Percentiles rank a stretch among this genome's conserved stretches.
phyloP scores from a whole-genome alignment of 1,140 invertebrate genomes.

The Apolygus lucorum region DNA sequence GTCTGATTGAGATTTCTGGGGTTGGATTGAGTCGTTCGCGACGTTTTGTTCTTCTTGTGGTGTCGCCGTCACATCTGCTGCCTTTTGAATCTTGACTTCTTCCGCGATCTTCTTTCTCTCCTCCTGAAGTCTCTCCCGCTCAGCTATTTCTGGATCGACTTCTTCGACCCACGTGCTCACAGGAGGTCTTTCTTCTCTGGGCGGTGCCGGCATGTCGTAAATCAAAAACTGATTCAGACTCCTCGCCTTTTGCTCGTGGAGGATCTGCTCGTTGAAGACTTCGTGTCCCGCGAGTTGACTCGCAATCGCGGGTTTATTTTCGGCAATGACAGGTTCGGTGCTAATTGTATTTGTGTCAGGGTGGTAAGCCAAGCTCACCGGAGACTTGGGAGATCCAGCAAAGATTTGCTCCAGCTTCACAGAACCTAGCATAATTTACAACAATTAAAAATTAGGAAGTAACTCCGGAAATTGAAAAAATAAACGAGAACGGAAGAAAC shows the following conservation, averaged over 20 bases:
- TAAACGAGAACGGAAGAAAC: slow-evolving; percentile 9
- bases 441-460: too few relatives aligned
- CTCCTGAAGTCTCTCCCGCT: neutral
- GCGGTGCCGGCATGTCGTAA: neutral
- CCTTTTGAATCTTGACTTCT: too few relatives aligned
- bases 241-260: slow-evolving; percentile 19
- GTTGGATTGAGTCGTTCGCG: too few relatives aligned
- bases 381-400: slow-evolving; percentile 32
- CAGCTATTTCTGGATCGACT: neutral
- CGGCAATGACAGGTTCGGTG: slow-evolving; percentile 23
- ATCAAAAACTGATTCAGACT: slow-evolving; percentile 23
- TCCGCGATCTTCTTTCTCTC: slow-evolving; percentile 4
- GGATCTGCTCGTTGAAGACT: slow-evolving; percentile 21
- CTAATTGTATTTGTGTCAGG: slow-evolving; percentile 30
- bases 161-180: neutral
- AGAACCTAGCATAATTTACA: slow-evolving; percentile 30
- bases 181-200: neutral
- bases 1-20: too few relatives aligned
- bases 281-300: slow-evolving; percentile 22
- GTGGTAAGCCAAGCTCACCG: slow-evolving; percentile 33
- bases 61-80: neutral
- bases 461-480: slow-evolving; percentile 2
- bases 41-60: neutral
- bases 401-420: slow-evolving; percentile 35
- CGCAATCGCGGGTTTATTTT: slow-evolving; percentile 23